These are phyloP conservation scores for Hydrolagus colliei DNA, from an alignment of 2,797 vertebrate species.

Conservation along the genomic window DNA sequence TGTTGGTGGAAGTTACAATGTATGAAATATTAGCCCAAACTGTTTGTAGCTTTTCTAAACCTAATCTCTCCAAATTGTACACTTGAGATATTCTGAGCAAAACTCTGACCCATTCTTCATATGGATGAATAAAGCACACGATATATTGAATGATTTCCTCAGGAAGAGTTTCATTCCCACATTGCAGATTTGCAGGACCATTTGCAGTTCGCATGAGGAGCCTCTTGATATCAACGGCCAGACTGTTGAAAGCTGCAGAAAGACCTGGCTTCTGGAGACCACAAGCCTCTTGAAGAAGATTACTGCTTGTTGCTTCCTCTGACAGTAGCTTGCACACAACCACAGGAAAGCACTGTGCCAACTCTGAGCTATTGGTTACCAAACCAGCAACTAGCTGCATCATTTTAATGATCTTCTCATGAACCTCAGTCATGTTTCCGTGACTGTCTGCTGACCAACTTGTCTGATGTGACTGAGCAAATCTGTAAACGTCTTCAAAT, in stretches of 20 bases:
- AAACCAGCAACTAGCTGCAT: slow-evolving; percentile 35
- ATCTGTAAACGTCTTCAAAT: slow-evolving; percentile 44
- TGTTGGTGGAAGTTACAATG: neutral
- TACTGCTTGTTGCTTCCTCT: slow-evolving; percentile 28
- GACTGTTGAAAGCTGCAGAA: slow-evolving; percentile 29
- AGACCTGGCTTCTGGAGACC: slow-evolving; percentile 28
- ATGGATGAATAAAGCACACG: slow-evolving; percentile 43
- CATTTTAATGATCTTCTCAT: slow-evolving; percentile 34
- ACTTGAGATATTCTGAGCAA: slow-evolving; percentile 43
- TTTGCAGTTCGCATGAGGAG: neutral
- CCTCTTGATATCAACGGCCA: slow-evolving; percentile 15
- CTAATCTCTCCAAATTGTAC: slow-evolving; percentile 30
- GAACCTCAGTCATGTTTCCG: slow-evolving; percentile 26
- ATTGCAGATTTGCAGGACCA: neutral
- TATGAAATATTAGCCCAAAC: slow-evolving; percentile 45
- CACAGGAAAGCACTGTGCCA: slow-evolving; percentile 41
- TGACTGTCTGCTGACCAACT: slow-evolving; percentile 22
- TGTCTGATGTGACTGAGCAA: slow-evolving; percentile 36
- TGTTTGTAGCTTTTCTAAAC: slow-evolving; percentile 37
- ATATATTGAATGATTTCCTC: slow-evolving; percentile 35
- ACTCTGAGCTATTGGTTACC: slow-evolving; percentile 35
- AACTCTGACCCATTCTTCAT: slow-evolving; percentile 47
- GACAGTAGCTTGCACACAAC: slow-evolving; percentile 43
- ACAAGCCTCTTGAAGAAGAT: slow-evolving; percentile 37
- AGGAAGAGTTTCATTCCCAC: slow-evolving; percentile 37